Conservation (phyloP, 2,113 vertebrate genomes). For the Hypocryptadius cinnamomeus region DNA sequence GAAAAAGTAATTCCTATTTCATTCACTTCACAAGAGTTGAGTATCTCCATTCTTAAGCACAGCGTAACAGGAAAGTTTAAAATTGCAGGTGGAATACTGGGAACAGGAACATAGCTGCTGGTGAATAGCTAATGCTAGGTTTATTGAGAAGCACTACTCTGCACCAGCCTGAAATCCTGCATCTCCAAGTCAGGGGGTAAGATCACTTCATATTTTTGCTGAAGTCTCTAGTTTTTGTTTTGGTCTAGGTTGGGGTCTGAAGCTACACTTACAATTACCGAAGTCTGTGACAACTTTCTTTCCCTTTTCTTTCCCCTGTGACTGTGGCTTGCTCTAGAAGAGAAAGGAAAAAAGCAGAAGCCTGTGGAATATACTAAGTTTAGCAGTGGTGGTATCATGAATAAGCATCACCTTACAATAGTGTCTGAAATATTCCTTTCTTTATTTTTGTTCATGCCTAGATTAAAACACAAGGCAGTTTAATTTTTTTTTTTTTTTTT, state of each 20-base stretch:
- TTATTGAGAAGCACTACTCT: background rate
- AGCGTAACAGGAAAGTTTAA: background rate
- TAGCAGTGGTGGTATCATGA: rapidly evolving
- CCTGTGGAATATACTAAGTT: background rate
- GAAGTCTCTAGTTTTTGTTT: background rate
- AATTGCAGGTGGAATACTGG: background rate
- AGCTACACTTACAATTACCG: background rate
- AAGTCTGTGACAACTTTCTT: background rate
- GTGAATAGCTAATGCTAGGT: background rate
- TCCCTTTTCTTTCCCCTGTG: background rate
- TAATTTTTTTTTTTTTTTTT: background rate
- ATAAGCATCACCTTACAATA: background rate
- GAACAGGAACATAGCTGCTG: background rate
- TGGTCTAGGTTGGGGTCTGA: background rate
- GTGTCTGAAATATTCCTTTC: background rate
- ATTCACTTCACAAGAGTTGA: background rate
- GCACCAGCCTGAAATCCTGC: background rate
- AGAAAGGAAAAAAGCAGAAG: background rate
- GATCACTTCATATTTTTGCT: background rate
- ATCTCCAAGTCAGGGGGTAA: background rate
- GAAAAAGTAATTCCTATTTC: background rate
- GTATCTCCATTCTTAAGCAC: background rate
- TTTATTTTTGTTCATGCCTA: background rate
- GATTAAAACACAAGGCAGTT: background rate
- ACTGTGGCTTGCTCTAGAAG: background rate